phyloP scores from a whole-genome alignment of 2,113 vertebrate genomes.

The Furnarius figulus region DNA sequence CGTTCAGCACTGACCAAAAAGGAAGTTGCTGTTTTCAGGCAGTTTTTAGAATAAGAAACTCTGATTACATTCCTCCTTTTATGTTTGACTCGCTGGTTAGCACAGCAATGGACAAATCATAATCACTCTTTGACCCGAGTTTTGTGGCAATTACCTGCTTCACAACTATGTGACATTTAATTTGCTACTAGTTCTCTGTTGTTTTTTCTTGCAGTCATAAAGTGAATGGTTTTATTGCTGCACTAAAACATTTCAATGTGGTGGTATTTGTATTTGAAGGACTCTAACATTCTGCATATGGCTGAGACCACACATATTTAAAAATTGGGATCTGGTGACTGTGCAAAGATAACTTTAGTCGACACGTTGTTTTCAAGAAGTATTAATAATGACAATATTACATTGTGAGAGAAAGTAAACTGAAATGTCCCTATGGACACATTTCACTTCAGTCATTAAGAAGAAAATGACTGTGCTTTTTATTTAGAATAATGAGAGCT shows the following conservation, averaged over 20 bases:
- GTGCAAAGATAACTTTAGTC: background rate
- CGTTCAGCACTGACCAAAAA: background rate
- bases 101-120: background rate
- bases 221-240: background rate
- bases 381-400: slow-evolving; percentile 45
- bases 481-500: slow-evolving; percentile 64
- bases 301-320: background rate
- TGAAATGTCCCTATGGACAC: slow-evolving; percentile 33
- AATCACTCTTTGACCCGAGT: background rate
- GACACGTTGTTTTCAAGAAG: background rate
- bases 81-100: background rate
- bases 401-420: slow-evolving; percentile 28
- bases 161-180: background rate
- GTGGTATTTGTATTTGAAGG: background rate
- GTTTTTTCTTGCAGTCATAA: background rate
- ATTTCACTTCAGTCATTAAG: slow-evolving; percentile 58
- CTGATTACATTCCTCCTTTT: background rate
- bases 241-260: background rate
- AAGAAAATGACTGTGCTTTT: slow-evolving; percentile 59
- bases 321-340: background rate
- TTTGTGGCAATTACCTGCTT: background rate
- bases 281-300: background rate
- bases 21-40: background rate
- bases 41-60: background rate
- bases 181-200: background rate